Evolutionary conservation across 2,888 invertebrate genomes (phyloP).

Genomic region (Lysandra coridon): DNA sequence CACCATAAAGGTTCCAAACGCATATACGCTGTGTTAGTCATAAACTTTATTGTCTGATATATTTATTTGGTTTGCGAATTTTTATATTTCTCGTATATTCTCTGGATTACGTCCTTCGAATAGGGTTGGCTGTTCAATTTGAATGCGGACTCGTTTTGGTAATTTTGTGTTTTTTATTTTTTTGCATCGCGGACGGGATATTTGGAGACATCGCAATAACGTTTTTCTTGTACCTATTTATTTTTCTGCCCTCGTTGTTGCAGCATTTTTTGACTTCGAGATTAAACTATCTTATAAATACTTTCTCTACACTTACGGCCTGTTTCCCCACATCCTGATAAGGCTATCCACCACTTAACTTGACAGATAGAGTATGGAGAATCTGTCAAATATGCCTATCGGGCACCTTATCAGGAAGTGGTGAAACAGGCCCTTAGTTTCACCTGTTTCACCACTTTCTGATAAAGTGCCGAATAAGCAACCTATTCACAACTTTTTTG

Average conservation of each 20-base stretch:
- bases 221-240: neutral
- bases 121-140: conserved; percentile 14
- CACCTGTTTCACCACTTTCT: too few species aligned
- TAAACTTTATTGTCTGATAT: conserved; percentile 31
- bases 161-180: conserved; percentile 11
- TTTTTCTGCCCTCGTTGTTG: neutral
- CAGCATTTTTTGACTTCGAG: neutral
- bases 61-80: conserved; percentile 27
- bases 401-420: too few species aligned
- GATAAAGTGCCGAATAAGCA: too few species aligned
- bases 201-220: neutral
- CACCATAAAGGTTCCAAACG: conserved; percentile 30
- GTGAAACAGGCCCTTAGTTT: too few species aligned
- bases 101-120: conserved; percentile 2
- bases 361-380: too few species aligned
- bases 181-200: neutral
- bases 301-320: too few species aligned
- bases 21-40: conserved; percentile 19
- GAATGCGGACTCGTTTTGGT: neutral
- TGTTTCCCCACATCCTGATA: too few species aligned
- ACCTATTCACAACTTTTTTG: too few species aligned
- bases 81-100: conserved; percentile 26
- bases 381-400: too few species aligned
- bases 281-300: too few species aligned
- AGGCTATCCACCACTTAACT: too few species aligned